Conservation (phyloP, 37 sponge, comb jelly and placozoan genomes). For the Theonella swinhoei region DNA sequence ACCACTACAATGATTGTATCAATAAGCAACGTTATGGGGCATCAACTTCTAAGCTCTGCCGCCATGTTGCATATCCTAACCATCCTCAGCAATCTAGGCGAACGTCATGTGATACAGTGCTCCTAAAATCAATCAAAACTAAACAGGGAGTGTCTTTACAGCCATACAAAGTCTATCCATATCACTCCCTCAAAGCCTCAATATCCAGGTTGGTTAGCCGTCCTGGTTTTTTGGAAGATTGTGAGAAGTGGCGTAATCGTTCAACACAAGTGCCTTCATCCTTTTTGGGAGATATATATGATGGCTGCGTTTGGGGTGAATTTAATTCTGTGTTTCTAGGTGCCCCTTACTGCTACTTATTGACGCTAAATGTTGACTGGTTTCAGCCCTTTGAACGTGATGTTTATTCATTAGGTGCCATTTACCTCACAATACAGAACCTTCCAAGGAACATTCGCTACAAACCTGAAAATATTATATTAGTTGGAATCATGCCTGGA, state of each 20-base stretch:
- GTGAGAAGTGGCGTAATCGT: neutral
- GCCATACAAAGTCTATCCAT: neutral
- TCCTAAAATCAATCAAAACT: neutral
- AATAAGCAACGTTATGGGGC: neutral
- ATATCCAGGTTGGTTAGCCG: neutral
- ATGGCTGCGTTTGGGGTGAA: neutral
- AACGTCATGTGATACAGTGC: neutral
- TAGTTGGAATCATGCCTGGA: too few relatives aligned
- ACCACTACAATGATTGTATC: neutral
- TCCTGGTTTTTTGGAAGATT: neutral
- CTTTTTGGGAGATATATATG: neutral
- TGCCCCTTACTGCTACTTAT: too few relatives aligned
- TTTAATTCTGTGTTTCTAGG: too few relatives aligned
- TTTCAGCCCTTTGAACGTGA: too few relatives aligned
- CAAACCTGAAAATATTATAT: too few relatives aligned
- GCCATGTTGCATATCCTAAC: neutral
- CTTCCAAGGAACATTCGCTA: too few relatives aligned
- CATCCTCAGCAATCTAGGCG: neutral
- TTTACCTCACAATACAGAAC: too few relatives aligned
- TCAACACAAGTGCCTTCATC: neutral
- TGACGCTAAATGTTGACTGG: too few relatives aligned
- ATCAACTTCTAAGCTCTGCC: neutral
- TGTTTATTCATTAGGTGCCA: too few relatives aligned
- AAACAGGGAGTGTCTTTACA: neutral
- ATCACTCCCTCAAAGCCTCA: neutral